phyloP scores from a whole-genome alignment of 2,113 vertebrate genomes.

The Syrmaticus mikado region DNA sequence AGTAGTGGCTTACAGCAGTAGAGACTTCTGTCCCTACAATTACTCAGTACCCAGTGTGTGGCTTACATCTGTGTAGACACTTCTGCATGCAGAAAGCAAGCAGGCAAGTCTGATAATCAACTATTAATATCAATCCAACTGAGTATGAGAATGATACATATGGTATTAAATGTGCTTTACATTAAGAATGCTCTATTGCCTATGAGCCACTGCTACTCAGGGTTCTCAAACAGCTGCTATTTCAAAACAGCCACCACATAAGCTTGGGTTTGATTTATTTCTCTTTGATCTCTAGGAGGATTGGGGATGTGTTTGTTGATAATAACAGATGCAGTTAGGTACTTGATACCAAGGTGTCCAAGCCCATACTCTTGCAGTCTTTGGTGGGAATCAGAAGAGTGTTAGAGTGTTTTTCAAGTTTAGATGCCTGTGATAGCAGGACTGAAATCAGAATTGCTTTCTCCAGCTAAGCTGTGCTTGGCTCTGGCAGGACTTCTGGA shows the following conservation, averaged over 20 bases:
- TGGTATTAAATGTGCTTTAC: neutral
- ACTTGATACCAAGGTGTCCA: neutral
- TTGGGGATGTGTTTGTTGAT: neutral
- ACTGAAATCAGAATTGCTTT: neutral
- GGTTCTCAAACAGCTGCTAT: neutral
- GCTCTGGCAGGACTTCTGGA: neutral
- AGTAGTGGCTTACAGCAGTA: neutral
- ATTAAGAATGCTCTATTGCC: neutral
- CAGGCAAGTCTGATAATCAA: neutral
- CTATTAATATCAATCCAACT: neutral
- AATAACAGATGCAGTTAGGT: neutral
- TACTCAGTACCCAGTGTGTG: neutral
- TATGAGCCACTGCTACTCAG: neutral
- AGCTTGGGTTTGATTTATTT: neutral
- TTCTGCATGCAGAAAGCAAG: neutral
- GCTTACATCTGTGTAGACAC: accelerated
- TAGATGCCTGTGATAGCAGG: neutral
- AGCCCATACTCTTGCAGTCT: neutral
- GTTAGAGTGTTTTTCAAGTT: neutral
- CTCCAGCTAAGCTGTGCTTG: neutral
- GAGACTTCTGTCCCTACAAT: neutral
- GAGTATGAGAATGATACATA: neutral
- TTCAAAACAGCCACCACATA: neutral
- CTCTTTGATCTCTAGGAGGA: neutral
- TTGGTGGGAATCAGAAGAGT: neutral